phyloP scores from a whole-genome alignment of 2,113 vertebrate genomes.

The Eclectus roratus region DNA sequence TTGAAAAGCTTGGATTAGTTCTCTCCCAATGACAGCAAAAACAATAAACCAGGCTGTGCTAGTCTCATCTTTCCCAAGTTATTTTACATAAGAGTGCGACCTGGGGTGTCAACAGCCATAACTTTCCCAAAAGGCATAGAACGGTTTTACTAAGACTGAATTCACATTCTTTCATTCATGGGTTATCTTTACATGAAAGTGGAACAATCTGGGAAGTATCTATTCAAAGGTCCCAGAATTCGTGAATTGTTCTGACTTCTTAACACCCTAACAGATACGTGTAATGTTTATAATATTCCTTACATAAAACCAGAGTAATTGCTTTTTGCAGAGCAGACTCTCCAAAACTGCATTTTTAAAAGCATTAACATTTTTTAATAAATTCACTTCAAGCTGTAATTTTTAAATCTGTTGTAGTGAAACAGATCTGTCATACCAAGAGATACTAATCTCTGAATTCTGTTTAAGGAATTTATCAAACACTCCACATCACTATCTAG shows the following conservation, averaged over 20 bases:
- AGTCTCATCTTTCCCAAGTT: background rate
- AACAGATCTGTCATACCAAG: background rate
- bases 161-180: background rate
- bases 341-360: background rate
- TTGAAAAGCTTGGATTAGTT: background rate
- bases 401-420: background rate
- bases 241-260: background rate
- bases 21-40: background rate
- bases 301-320: background rate
- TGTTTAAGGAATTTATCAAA: background rate
- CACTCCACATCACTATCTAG: background rate
- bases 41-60: background rate
- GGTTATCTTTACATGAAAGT: background rate
- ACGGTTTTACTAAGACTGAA: background rate
- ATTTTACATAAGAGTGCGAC: background rate
- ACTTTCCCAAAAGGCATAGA: background rate
- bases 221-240: background rate
- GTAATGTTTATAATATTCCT: background rate
- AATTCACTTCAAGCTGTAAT: background rate
- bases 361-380: background rate
- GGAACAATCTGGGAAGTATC: background rate
- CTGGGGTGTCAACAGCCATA: background rate
- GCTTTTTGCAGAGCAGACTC: background rate
- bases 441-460: background rate
- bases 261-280: background rate